Base-by-base conservation (phyloP, 1,140 invertebrate species). In the Sitobion miscanthi region DNA sequence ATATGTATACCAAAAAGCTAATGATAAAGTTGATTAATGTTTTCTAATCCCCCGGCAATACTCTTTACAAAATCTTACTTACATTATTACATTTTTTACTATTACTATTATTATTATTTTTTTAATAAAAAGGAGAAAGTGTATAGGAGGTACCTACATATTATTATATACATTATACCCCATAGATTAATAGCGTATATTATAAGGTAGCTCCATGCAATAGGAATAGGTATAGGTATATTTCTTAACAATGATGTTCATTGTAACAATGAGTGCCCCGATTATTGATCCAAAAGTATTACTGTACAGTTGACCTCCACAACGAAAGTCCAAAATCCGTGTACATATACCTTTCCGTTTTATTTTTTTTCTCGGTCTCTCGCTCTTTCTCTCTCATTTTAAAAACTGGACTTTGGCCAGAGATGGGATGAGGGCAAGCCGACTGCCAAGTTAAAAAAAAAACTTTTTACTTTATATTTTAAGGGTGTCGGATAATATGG, bases 381-480 rank as follows among this genome's bases (percentile, higher is more conserved):
- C 30, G 62, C 30, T 69, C 62, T 77, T 54, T 57, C 89, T 62
- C 38, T 69, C 52, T 93, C 91, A 30, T 93, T 85, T 85, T 54
- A 54, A 86, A 90, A 86, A 45, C 91, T 93, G 91, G 91, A 93
- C 91, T 30, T 38, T 54, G 49, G 91, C 91, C 91, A 93, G 77
- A 45, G 49, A 86, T 30, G 11, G 82, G 82, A 86, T 85, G 82
- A 93, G 52, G 20, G 69, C 7, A 5, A 91, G 47, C 35, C 54
- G 91, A 90, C 38, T 93, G 91, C 91, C 91, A 93, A 93, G 47
- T 93, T 42, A 49, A 69, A 35, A 91, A 38, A 91, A 62, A 91
- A 93, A 85, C 69, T 92, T 93, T 93, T 93, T 93, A 92, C 91
- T 85, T 82, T 85, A 92, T 92, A 92, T 83, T 92, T 92, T 92